Evolutionary conservation across 2,113 vertebrate genomes (phyloP).

Genomic region (Myotis yumanensis): DNA sequence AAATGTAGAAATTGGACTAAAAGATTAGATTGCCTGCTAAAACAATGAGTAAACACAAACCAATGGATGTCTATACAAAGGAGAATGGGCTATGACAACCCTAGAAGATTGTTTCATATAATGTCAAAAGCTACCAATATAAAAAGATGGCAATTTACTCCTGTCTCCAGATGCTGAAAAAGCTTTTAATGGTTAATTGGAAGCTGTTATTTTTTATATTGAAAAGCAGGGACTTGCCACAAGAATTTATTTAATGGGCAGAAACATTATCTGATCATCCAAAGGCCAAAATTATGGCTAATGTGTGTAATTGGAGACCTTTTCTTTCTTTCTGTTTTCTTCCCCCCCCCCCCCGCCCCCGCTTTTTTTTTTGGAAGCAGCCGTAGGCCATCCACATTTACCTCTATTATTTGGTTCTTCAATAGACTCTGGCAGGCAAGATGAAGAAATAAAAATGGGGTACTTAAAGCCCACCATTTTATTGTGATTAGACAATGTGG

Average conservation of each 20-base stretch:
- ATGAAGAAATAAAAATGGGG: slow-evolving; percentile 62
- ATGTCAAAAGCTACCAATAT: slow-evolving; percentile 75
- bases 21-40: slow-evolving; percentile 61
- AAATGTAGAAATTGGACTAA: slow-evolving; percentile 56
- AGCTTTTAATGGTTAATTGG: slow-evolving; percentile 79
- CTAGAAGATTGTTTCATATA: slow-evolving; percentile 73
- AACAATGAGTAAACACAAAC: slow-evolving; percentile 63
- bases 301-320: slow-evolving; percentile 75
- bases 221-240: slow-evolving; percentile 66
- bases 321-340: background rate
- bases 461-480: slow-evolving; percentile 64
- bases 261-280: slow-evolving; percentile 76
- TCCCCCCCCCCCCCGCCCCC: too few relatives aligned
- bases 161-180: slow-evolving; percentile 68
- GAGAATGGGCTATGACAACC: slow-evolving; percentile 57
- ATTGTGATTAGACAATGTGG: slow-evolving; percentile 69
- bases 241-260: slow-evolving; percentile 72
- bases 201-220: slow-evolving; percentile 79
- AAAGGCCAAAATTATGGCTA: slow-evolving; percentile 78
- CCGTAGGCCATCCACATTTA: slow-evolving; percentile 46
- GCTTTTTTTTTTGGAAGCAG: slow-evolving; percentile 11
- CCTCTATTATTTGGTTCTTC: slow-evolving; percentile 68
- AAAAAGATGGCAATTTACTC: slow-evolving; percentile 76
- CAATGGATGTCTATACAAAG: slow-evolving; percentile 54
- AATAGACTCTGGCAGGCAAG: slow-evolving; percentile 65